Evolutionary conservation across 2,797 vertebrate genomes (phyloP), one percentile per base, ranked within the genome.

Genomic region (Pristis pectinata): DNA sequence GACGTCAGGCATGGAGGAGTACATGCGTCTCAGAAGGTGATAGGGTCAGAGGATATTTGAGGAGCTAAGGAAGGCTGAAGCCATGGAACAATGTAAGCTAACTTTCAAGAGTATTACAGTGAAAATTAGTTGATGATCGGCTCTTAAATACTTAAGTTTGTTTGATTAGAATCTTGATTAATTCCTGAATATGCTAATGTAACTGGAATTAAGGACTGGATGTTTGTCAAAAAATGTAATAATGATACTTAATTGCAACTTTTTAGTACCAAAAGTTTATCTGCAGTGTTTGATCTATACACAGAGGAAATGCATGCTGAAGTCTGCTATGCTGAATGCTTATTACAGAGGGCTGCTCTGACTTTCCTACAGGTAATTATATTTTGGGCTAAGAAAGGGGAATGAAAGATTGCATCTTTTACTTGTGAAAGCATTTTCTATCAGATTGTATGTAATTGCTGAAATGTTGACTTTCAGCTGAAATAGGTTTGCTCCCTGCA

Each of bases 231-330:
- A 30, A 44, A 93, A 49, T 19, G 9, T 72, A 27, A n/a, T 27
- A n/a, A 13, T 94, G 30, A 13, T 34, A 5, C 72, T 94, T 34
- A 74, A 19, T 76, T 94, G 44, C 27, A 94, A 44, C 9, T 15
- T 74, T 53, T 94, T 76, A 34, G 15, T 94, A 53, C 72, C 44
- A 76, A 19, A 53, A 93, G 13, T 64, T 49, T 74, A 49, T 94
- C 13, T 94, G 92, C 0, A 74, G 24, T 74, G 64, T 93, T 94
- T 76, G 70, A 49, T 94, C 44, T 76, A 37, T 30, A 74, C 44
- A 64, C 97, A 99, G 99, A 98, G 97, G 99, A 99, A 96, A 98
- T 99, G 93, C 99, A 99, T 0, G 99, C 99, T 15, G 99, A 99
- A 95, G 98, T 99, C 61, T 99, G 99, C 95, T 99, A 99, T 10